Percentiles rank a stretch among this genome's conserved stretches.
Evolutionary conservation across 2,888 invertebrate genomes (phyloP).

Genomic region (Campaea margaritaria): DNA sequence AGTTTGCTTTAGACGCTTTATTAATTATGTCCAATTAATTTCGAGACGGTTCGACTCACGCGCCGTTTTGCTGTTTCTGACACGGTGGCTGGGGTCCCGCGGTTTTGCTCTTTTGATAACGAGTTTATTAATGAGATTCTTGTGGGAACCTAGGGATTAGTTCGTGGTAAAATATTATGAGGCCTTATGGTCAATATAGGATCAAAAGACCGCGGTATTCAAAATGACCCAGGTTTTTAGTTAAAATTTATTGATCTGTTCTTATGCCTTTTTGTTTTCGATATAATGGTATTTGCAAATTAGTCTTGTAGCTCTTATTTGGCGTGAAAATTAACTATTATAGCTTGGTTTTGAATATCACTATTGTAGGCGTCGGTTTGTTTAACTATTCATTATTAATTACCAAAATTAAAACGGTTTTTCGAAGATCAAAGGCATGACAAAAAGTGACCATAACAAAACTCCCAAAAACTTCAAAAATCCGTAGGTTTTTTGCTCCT

Average conservation of each 20-base stretch:
- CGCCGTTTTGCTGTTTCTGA: constrained; percentile 64
- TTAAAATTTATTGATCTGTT: constrained; percentile 26
- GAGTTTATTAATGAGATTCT: constrained; percentile 39
- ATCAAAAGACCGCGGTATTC: constrained; percentile 20
- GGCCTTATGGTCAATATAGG: constrained; percentile 17
- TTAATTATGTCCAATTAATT: constrained; percentile 85
- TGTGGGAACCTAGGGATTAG: constrained; percentile 33
- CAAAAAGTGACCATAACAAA: constrained; percentile 32
- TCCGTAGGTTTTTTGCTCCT: constrained; percentile 42
- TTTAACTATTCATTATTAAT: not conserved
- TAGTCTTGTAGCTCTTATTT: constrained; percentile 1
- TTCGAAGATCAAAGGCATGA: constrained; percentile 16
- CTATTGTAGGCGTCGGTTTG: not conserved
- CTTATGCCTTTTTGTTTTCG: constrained; percentile 14
- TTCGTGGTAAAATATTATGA: constrained; percentile 27
- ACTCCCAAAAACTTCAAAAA: constrained; percentile 24
- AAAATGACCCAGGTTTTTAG: constrained; percentile 16
- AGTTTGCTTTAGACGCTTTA: constrained; percentile 81
- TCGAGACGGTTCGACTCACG: constrained; percentile 69
- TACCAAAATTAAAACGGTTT: constrained; percentile 16
- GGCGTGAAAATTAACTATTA: not conserved
- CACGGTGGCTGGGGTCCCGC: constrained; percentile 56
- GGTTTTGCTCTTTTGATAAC: constrained; percentile 36
- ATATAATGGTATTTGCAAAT: constrained; percentile 18
- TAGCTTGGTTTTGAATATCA: not conserved